Base-by-base conservation (phyloP, 2,888 invertebrate genomes). In the Cosmopolites sordidus region DNA sequence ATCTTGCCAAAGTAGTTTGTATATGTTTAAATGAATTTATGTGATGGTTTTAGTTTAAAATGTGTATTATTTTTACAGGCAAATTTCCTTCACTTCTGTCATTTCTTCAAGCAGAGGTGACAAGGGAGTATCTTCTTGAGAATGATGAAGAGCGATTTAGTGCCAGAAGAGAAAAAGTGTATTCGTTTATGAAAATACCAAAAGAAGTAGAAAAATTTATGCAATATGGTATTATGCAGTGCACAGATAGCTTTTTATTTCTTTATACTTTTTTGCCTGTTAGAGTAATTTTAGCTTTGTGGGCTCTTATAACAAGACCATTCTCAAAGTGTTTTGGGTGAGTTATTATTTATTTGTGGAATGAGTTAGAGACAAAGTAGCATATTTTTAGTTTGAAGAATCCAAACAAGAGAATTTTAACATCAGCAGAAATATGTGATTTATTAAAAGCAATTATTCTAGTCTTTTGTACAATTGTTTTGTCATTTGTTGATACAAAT, bases 231-330 rank as follows among this genome's bases (percentile, higher is more conserved):
- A 92, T 94, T 67, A 87, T 95, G 75, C 92, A 92, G 75, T 98
- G 98, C 76, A 87, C 92, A 18, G 99, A 99, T 76, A 96, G 97
- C 15, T 93, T 99, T 75, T 79, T 98, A 48, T 98, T 94, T 78
- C 88, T 98, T 49, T 97, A 97, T 74, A 98, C 99, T 48, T 96
- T 98, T 78, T 79, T 99, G 63, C 99, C 99, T 11, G 76, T 99
- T 57, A 80, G 99, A 62, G 93, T 97, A 72, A 69, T 91, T 29
- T 80, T 97, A 73, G 94, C 94, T 41, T 75, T 92, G 49, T 88
- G 91, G 84, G 86, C 87, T 30, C 78, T 94, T 56, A 72, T 89
- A 15, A 85, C 82, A 56, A 81, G 89, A 65, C 82, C 88, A 11
- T 79, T 90, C 65, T 80, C 82, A 54, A 83, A 81, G 71, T 89